phyloP scores from a whole-genome alignment of 2,888 invertebrate genomes.

The Adelphocoris suturalis region DNA sequence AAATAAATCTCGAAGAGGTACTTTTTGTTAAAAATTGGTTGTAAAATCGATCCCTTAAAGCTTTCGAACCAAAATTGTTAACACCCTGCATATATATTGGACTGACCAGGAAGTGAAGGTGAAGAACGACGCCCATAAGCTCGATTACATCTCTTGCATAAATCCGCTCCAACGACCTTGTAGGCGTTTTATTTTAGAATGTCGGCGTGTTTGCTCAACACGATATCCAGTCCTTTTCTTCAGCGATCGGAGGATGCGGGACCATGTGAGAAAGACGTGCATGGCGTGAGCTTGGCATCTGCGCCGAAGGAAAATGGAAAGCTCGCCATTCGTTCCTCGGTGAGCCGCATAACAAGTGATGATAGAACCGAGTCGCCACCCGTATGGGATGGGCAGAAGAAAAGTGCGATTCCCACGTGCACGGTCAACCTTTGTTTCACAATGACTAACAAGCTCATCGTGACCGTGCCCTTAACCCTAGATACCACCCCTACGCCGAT shows the following conservation, averaged over 20 bases:
- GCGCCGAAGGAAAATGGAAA: background rate
- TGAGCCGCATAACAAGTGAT: background rate
- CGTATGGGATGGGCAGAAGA: too few relatives aligned
- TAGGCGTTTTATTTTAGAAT: slow-evolving; percentile 19
- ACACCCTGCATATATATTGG: too few relatives aligned
- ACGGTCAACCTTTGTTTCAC: too few relatives aligned
- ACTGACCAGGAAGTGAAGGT: slow-evolving; percentile 3
- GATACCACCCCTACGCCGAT: too few relatives aligned
- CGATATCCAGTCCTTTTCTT: slow-evolving; percentile 35
- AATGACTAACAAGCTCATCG: too few relatives aligned
- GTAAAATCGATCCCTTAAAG: too few relatives aligned
- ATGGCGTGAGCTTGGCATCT: slow-evolving; percentile 11
- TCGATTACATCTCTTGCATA: slow-evolving; percentile 52
- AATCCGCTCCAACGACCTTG: slow-evolving; percentile 34
- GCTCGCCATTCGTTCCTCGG: background rate
- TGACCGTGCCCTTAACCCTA: too few relatives aligned
- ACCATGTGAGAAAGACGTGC: background rate
- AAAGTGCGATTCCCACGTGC: too few relatives aligned
- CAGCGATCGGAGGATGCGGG: background rate
- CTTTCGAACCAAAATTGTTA: too few relatives aligned
- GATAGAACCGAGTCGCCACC: background rate
- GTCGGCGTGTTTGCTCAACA: slow-evolving; percentile 35
- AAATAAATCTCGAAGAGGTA: too few relatives aligned
- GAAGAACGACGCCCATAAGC: slow-evolving; percentile 33
- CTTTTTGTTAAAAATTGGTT: too few relatives aligned